Conservation (phyloP, 92 coral and sea anemone species). For the Palythoa grandiflora region DNA sequence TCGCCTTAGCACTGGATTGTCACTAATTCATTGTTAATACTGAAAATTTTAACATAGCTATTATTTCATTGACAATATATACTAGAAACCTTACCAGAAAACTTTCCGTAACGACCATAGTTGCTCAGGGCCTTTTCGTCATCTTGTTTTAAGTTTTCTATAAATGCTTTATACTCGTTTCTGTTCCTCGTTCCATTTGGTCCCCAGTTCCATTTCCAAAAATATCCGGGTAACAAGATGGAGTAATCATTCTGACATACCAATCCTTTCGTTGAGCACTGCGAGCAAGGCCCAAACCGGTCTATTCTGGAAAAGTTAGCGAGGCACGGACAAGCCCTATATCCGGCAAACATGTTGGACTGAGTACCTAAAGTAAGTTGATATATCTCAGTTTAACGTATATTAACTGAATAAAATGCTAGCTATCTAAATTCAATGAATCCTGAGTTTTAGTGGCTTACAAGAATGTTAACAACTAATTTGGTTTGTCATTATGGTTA, state of each 20-base stretch:
- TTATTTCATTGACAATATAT: too few species aligned
- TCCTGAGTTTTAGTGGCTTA: too few species aligned
- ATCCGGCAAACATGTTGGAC: slow-evolving; percentile 26
- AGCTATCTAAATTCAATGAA: not conserved
- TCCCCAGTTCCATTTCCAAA: slow-evolving; percentile 52
- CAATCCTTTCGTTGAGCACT: slow-evolving; percentile 42
- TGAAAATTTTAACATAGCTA: too few species aligned
- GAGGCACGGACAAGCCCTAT: slow-evolving; percentile 35
- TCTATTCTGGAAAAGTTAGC: slow-evolving; percentile 35
- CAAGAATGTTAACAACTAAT: not conserved
- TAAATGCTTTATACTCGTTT: not conserved
- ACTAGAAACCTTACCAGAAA: slow-evolving; percentile 3
- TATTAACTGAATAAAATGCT: too few species aligned
- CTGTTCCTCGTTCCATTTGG: slow-evolving; percentile 1
- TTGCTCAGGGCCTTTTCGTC: too few species aligned
- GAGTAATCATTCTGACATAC: slow-evolving; percentile 45
- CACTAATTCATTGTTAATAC: too few species aligned
- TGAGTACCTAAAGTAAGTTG: not conserved
- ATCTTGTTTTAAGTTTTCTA: too few species aligned
- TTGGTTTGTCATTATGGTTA: not conserved
- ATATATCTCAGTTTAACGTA: not conserved
- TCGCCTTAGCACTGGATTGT: too few species aligned
- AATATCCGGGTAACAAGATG: slow-evolving; percentile 47
- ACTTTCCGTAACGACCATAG: slow-evolving; percentile 22
- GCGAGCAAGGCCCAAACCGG: slow-evolving; percentile 41